Conservation (phyloP, 2,888 invertebrate genomes). For the Coecobrya sp. region DNA sequence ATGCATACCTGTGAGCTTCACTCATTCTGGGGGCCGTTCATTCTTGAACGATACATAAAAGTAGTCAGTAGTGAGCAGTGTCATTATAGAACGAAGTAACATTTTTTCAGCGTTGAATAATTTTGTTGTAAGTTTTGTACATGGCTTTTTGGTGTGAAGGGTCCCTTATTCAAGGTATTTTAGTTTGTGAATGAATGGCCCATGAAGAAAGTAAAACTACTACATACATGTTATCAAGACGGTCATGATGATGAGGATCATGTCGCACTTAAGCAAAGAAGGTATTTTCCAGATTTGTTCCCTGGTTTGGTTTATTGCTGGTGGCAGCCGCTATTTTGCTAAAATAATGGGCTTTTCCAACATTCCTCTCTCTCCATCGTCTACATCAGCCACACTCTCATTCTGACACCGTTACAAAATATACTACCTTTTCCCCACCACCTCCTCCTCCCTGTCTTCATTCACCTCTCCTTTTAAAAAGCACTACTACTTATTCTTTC, state of each 20-base stretch:
- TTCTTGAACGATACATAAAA: neutral
- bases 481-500: neutral
- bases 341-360: slow-evolving; percentile 68
- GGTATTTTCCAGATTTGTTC: slow-evolving; percentile 58
- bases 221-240: neutral
- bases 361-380: neutral
- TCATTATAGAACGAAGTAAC: too few species aligned
- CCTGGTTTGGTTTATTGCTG: slow-evolving; percentile 59
- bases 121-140: too few species aligned
- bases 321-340: slow-evolving; percentile 62
- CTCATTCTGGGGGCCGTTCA: neutral
- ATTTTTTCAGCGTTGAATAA: too few species aligned
- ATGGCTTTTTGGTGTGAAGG: neutral
- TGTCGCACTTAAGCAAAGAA: slow-evolving; percentile 42
- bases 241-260: slow-evolving; percentile 16
- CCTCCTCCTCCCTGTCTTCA: slow-evolving; percentile 12
- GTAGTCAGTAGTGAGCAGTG: too few species aligned
- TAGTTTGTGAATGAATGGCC: slow-evolving; percentile 55
- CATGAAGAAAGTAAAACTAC: slow-evolving; percentile 25
- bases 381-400: slow-evolving; percentile 13
- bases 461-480: slow-evolving; percentile 2
- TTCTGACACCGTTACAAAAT: slow-evolving; percentile 16
- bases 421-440: slow-evolving; percentile 28
- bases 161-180: neutral
- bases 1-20: neutral